A percentile compares a stretch with the other conserved stretches of the same genome.
Evolutionary conservation across 2,797 vertebrate species (phyloP).

Genomic region (Coregonus sp.): DNA sequence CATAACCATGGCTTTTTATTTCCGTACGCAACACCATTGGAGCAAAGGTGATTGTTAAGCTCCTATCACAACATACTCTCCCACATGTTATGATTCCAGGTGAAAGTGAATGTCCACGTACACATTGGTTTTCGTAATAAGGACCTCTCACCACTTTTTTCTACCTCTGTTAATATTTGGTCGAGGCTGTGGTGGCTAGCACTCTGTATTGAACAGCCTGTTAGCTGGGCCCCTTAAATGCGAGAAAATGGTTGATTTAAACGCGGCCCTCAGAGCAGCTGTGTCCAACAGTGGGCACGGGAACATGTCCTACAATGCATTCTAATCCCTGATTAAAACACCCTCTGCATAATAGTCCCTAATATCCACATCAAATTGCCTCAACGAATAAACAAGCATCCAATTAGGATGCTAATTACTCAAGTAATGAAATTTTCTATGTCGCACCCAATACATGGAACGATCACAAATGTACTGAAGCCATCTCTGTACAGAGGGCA

Average conservation of each 20-base stretch:
- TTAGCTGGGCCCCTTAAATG: slow-evolving; percentile 47
- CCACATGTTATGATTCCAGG: slow-evolving; percentile 24
- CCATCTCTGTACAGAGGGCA: slow-evolving; percentile 51
- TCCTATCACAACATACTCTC: not conserved
- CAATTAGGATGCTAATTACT: slow-evolving; percentile 72
- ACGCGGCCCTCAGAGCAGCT: slow-evolving; percentile 65
- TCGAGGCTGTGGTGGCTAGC: slow-evolving; percentile 6
- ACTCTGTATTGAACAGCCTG: slow-evolving; percentile 21
- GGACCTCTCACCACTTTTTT: slow-evolving; percentile 23
- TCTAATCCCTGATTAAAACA: slow-evolving; percentile 76
- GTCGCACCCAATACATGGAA: slow-evolving; percentile 46
- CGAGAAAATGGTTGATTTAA: slow-evolving; percentile 68
- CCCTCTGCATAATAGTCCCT: slow-evolving; percentile 68
- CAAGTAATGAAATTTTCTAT: slow-evolving; percentile 72
- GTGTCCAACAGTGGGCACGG: slow-evolving; percentile 69
- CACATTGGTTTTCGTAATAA: slow-evolving; percentile 39
- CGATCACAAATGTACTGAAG: slow-evolving; percentile 35
- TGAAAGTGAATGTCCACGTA: slow-evolving; percentile 32
- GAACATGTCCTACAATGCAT: slow-evolving; percentile 77
- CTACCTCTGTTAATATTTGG: slow-evolving; percentile 34
- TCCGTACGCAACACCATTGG: not conserved
- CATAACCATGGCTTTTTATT: not conserved
- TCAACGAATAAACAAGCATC: slow-evolving; percentile 77
- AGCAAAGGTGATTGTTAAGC: not conserved
- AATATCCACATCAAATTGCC: slow-evolving; percentile 77